Conservation (phyloP, 2,888 invertebrate genomes). For the Conus canariensis region DNA sequence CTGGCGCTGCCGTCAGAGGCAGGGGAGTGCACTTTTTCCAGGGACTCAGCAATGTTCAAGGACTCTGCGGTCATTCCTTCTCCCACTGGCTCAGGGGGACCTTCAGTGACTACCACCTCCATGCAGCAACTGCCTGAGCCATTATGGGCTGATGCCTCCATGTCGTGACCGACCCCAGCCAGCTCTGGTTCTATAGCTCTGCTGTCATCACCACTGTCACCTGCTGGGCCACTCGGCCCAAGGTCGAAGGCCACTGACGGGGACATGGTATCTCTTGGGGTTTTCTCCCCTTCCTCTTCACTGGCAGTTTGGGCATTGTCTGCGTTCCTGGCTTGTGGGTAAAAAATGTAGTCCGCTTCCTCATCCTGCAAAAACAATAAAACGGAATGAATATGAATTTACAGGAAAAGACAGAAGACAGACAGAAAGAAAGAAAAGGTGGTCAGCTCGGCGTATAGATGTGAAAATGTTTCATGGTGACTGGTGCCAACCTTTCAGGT, state of each 20-base stretch:
- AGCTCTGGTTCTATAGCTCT: neutral
- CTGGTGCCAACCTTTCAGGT: no score
- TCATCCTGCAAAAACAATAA: constrained; percentile 46
- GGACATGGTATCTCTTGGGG: constrained; percentile 2
- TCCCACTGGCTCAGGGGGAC: neutral
- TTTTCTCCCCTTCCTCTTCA: constrained; percentile 34
- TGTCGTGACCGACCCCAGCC: neutral
- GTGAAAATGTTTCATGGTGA: no score
- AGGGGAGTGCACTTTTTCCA: constrained; percentile 30
- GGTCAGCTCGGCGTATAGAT: neutral
- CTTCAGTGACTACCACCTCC: constrained; percentile 27
- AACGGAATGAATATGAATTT: neutral
- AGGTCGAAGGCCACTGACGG: constrained; percentile 12
- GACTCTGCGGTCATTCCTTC: neutral
- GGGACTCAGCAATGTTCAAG: constrained; percentile 18
- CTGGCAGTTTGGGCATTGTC: constrained; percentile 25
- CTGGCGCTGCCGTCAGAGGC: constrained; percentile 6
- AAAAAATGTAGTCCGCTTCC: constrained; percentile 50
- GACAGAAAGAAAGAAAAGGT: neutral
- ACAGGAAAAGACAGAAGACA: neutral
- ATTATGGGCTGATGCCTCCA: neutral
- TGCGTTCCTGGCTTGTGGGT: constrained; percentile 38
- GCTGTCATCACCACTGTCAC: neutral
- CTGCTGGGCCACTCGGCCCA: neutral
- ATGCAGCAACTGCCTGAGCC: neutral